Conservation (phyloP, 2,797 vertebrate genomes). For the Molossus alvarezi region DNA sequence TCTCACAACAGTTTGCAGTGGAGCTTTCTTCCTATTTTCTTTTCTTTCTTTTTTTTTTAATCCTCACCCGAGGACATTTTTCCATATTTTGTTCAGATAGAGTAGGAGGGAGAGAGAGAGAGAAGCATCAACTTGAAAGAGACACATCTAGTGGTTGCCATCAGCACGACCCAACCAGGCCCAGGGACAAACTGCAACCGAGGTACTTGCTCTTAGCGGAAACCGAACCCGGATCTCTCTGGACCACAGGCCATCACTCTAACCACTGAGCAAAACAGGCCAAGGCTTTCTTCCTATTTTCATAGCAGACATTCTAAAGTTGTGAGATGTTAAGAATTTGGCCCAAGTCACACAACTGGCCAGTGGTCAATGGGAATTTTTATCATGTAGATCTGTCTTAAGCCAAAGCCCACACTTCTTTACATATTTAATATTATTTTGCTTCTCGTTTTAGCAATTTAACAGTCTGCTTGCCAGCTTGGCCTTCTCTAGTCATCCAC, state of each 20-base stretch:
- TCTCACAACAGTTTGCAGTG: background rate
- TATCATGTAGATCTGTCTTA: background rate
- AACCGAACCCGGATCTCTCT: too few species aligned
- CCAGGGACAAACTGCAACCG: too few species aligned
- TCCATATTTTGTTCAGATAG: too few species aligned
- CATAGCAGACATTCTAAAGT: background rate
- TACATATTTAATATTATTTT: background rate
- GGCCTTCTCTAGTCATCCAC: background rate
- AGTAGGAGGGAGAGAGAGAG: too few species aligned
- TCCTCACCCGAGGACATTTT: too few species aligned
- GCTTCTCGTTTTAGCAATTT: conserved; percentile 1
- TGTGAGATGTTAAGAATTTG: background rate
- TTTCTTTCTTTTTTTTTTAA: too few species aligned
- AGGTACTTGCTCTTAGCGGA: too few species aligned
- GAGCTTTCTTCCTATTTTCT: background rate
- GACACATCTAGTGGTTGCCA: too few species aligned
- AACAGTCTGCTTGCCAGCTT: background rate
- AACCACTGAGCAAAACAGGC: too few species aligned
- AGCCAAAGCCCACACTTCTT: background rate
- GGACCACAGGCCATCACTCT: too few species aligned
- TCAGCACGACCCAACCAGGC: too few species aligned
- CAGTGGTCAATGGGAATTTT: background rate
- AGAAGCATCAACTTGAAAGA: too few species aligned
- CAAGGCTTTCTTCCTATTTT: background rate
- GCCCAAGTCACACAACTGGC: background rate